Evolutionary conservation across 2,113 vertebrate genomes (phyloP).

Genomic region (Ivindomyrus marchei): DNA sequence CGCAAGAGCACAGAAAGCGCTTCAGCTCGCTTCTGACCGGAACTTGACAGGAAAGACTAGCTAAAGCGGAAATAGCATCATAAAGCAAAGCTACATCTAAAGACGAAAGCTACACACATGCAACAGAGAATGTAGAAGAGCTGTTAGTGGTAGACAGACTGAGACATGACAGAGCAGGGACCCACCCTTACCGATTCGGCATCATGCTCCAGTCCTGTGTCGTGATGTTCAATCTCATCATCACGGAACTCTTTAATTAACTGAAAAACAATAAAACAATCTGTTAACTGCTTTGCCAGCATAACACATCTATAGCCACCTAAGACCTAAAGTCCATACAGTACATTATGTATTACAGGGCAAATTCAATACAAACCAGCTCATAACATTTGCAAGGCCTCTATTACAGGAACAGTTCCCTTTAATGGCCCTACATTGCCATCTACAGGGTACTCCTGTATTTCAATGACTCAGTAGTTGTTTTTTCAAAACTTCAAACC

Average conservation of each 20-base stretch:
- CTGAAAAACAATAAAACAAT: conserved; percentile 46
- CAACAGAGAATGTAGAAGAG: background rate
- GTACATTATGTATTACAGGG: background rate
- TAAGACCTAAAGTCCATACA: background rate
- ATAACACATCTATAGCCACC: background rate
- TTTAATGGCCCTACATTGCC: background rate
- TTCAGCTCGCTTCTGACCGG: background rate
- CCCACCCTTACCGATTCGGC: conserved; percentile 73
- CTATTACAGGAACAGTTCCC: background rate
- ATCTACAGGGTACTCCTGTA: background rate
- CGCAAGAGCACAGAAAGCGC: background rate
- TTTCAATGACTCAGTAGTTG: background rate
- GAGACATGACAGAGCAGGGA: background rate
- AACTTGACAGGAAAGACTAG: background rate
- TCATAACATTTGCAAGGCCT: background rate
- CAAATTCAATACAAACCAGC: background rate
- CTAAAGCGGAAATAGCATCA: background rate
- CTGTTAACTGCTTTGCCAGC: background rate
- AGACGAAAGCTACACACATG: background rate
- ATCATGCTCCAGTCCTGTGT: conserved; percentile 76
- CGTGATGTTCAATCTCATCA: conserved; percentile 89
- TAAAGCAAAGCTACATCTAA: background rate
- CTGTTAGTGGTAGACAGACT: background rate
- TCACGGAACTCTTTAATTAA: conserved; percentile 87
- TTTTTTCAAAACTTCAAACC: background rate